These are phyloP conservation scores for Enteromius trimaculatus DNA, from an alignment of 2,797 vertebrate genomes.

Conservation along the genomic window DNA sequence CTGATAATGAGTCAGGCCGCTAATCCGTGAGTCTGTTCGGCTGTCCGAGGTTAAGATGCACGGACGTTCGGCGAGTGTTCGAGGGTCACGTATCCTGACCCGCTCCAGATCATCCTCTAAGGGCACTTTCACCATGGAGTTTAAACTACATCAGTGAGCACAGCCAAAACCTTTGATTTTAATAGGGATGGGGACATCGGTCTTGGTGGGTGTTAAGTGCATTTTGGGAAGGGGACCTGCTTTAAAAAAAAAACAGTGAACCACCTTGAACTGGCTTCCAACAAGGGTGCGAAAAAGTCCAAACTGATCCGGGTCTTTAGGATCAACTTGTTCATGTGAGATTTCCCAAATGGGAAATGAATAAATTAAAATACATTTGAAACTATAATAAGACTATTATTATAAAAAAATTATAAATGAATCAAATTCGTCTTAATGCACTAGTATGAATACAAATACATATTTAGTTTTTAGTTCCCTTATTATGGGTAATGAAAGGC, in stretches of 20 bases:
- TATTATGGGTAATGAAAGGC: too few relatives aligned
- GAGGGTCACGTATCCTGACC: slow-evolving; percentile 23
- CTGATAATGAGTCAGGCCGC: slow-evolving; percentile 59
- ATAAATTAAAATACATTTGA: background rate
- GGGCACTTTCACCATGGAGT: slow-evolving; percentile 6
- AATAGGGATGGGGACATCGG: background rate
- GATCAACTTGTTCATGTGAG: background rate
- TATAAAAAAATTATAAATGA: too few relatives aligned
- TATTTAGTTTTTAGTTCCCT: too few relatives aligned
- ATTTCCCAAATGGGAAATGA: background rate
- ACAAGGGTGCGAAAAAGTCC: background rate
- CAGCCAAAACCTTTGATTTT: background rate
- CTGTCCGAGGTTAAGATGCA: slow-evolving; percentile 53
- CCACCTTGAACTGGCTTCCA: background rate
- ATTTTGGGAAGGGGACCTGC: too few relatives aligned
- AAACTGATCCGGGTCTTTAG: background rate
- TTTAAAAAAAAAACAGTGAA: too few relatives aligned
- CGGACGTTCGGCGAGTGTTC: slow-evolving; percentile 3
- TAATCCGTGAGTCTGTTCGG: slow-evolving; percentile 61
- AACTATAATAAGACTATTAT: background rate
- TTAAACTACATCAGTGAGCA: background rate
- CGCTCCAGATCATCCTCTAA: background rate
- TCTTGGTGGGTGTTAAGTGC: background rate
- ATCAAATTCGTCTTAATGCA: too few relatives aligned
- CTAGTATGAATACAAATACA: too few relatives aligned